phyloP scores from a whole-genome alignment of 2,113 vertebrate species.

The Misgurnus anguillicaudatus region DNA sequence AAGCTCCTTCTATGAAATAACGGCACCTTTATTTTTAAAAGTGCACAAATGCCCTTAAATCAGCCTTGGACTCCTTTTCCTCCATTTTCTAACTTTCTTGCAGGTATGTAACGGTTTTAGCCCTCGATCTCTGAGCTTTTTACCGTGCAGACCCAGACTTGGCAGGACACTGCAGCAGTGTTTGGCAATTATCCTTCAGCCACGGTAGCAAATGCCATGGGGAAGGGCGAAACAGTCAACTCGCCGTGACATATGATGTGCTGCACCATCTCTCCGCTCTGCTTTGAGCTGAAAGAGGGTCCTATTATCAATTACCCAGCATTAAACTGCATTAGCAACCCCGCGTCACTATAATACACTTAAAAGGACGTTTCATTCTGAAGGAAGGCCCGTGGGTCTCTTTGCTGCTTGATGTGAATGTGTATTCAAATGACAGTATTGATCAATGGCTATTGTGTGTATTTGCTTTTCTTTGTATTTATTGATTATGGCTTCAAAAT shows the following conservation, averaged over 20 bases:
- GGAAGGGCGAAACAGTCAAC: slow-evolving; percentile 15
- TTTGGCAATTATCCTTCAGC: slow-evolving; percentile 43
- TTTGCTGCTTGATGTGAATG: background rate
- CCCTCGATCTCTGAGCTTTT: background rate
- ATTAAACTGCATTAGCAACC: slow-evolving; percentile 11
- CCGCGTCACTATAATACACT: background rate
- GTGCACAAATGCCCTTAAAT: background rate
- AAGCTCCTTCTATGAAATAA: too few relatives aligned
- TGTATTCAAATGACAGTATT: background rate
- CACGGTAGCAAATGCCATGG: slow-evolving; percentile 9
- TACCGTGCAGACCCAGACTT: background rate
- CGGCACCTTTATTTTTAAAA: too few relatives aligned
- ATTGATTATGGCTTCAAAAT: too few relatives aligned
- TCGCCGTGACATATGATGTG: slow-evolving; percentile 20
- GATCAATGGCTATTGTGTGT: too few relatives aligned
- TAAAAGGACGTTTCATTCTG: background rate
- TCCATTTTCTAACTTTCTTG: background rate
- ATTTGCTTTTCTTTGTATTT: too few relatives aligned
- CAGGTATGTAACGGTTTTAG: slow-evolving; percentile 20
- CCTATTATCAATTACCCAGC: slow-evolving; percentile 44
- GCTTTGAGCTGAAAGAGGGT: slow-evolving; percentile 28
- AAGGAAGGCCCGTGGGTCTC: background rate
- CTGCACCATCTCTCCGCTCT: background rate
- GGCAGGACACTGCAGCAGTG: slow-evolving; percentile 20
- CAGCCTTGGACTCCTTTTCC: background rate